Percentiles rank a stretch among this genome's conserved stretches.
Conservation (phyloP, 2,888 invertebrate genomes). For the Lasioglossum zephyrum region DNA sequence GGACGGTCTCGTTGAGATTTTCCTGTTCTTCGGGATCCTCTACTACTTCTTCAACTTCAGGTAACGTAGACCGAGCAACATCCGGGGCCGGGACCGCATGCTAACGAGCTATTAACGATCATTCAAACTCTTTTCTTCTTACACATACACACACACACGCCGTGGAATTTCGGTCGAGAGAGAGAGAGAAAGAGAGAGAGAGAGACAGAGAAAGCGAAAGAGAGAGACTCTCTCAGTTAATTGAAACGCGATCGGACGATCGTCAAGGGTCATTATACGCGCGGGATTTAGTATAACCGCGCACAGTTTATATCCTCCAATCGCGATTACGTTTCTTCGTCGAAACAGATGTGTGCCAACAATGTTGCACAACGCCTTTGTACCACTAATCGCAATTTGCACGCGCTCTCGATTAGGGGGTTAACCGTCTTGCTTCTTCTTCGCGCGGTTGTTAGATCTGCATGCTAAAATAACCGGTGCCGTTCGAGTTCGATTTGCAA, state of each 20-base stretch:
- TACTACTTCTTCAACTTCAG: slow-evolving; percentile 88
- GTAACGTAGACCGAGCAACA: slow-evolving; percentile 78
- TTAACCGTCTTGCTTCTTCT: not conserved
- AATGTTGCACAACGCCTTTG: slow-evolving; percentile 9
- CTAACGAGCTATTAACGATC: not conserved
- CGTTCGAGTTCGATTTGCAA: not conserved
- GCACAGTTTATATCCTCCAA: not conserved
- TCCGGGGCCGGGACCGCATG: not conserved
- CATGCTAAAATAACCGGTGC: not conserved
- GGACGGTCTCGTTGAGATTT: slow-evolving; percentile 87
- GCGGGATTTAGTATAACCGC: not conserved
- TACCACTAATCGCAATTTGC: slow-evolving; percentile 7
- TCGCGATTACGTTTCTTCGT: not conserved
- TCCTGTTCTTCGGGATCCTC: slow-evolving; percentile 87
- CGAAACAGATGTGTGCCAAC: slow-evolving; percentile 9
- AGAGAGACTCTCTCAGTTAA: not conserved
- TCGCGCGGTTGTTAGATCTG: not conserved
- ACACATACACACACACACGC: too few relatives aligned
- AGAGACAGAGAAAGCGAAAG: not conserved
- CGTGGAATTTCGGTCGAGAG: not conserved
- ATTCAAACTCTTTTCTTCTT: not conserved
- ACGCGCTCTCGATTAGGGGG: not conserved
- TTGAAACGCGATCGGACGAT: not conserved
- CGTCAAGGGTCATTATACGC: not conserved
- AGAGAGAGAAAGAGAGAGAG: not conserved